Base-by-base conservation (phyloP, 1,140 invertebrate genomes). In the Drosophila tristis region DNA sequence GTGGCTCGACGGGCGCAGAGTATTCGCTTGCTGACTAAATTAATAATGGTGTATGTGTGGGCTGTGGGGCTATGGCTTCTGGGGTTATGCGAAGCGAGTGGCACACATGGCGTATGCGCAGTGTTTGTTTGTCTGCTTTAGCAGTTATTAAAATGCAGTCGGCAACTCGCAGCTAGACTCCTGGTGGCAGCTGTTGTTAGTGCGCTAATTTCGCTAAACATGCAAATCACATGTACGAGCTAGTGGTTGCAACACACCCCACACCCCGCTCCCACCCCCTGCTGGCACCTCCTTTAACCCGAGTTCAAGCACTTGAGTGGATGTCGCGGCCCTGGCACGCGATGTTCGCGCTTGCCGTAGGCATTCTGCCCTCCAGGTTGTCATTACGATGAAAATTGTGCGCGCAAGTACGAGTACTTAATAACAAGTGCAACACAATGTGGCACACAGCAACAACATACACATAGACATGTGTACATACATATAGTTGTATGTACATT, bases 391-490 rank as follows among this genome's bases (percentile, higher is more conserved):
- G 71, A 87, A 86, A 86, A 86, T 86, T 87, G 81, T 82, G 81
- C 82, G 62, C 81, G 65, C 70, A 78, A 86, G 82, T 86, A 39
- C 35, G 35, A 39, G 11, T 39, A 87, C 81, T 86, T 86, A 86
- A 86, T 86, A 86, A 87, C 82, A 86, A 86, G 82, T 86, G 82
- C 82, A 85, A 70, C 74, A 87, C 81, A 87, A 86, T 86, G 82
- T 82, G 74, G 61, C 78, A 73, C 72, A 72, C 58, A 79, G 39
- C 50, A 47, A 61, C 55, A 75, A 54, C 42, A n/a, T 39, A 57
- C 45, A 15, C 15, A 15, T 5, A 31, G 5, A 20, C 8, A 4
- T 44, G 26, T 29, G 48, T 61, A 7, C 16, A 16, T 25, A 48
- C 54, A 42, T 43, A 68, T 59, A 56, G 55, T 39, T 54, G 23